phyloP scores from a whole-genome alignment of 2,888 invertebrate species.

The Bibio marci region DNA sequence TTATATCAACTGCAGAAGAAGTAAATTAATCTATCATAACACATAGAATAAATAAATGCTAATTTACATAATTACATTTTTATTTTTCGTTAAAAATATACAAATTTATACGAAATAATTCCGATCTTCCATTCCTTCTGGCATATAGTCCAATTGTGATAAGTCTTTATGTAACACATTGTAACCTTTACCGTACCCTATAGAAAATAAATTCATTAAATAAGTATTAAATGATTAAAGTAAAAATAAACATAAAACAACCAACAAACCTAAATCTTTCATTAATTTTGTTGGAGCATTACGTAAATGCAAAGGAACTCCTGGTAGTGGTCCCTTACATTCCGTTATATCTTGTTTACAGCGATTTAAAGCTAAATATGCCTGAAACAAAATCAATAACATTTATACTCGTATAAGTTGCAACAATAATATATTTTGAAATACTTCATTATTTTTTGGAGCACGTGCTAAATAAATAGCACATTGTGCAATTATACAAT shows the following conservation, averaged over 20 bases:
- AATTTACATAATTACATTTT: too few relatives aligned
- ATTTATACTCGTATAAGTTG: slow-evolving; percentile 4
- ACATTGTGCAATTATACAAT: slow-evolving; percentile 59
- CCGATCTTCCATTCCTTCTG: slow-evolving; percentile 43
- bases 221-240: slow-evolving; percentile 7
- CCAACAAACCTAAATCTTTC: slow-evolving; percentile 48
- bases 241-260: too few relatives aligned
- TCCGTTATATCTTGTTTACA: slow-evolving; percentile 42
- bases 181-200: slow-evolving; percentile 48
- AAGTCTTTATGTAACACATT: slow-evolving; percentile 36
- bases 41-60: too few relatives aligned
- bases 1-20: too few relatives aligned
- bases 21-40: too few relatives aligned
- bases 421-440: too few relatives aligned
- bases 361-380: slow-evolving; percentile 1
- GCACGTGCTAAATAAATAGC: slow-evolving; percentile 60
- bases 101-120: slow-evolving; percentile 33
- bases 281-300: slow-evolving; percentile 67
- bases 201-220: slow-evolving; percentile 10
- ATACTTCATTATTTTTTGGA: slow-evolving; percentile 48
- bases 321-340: slow-evolving; percentile 50
- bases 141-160: slow-evolving; percentile 45
- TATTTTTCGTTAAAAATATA: too few relatives aligned
- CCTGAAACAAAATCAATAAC: slow-evolving; percentile 20
- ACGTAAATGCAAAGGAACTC: slow-evolving; percentile 59